A percentile compares a stretch with the other conserved stretches of the same genome.
Evolutionary conservation across 1,140 invertebrate species (phyloP).

Genomic region (Camponotus pennsylvanicus): DNA sequence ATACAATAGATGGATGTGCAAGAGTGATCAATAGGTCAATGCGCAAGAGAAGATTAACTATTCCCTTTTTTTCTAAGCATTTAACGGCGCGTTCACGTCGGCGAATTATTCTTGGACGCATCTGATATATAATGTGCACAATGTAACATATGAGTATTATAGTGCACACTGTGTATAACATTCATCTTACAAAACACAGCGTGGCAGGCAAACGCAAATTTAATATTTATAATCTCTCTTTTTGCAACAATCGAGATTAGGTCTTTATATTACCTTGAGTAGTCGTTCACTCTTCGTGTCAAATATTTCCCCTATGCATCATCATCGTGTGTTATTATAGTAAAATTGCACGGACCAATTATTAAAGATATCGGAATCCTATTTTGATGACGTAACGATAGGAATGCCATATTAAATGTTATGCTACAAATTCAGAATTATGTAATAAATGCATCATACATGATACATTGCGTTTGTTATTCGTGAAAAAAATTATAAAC

Average conservation of each 20-base stretch:
- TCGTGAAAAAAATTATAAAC: neutral
- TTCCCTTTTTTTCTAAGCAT: slow-evolving; percentile 35
- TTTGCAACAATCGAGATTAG: neutral
- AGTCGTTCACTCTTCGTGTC: neutral
- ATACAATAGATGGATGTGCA: slow-evolving; percentile 53
- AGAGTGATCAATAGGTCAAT: slow-evolving; percentile 63
- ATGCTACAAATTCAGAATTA: no score
- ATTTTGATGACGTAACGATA: no score
- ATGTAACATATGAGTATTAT: neutral
- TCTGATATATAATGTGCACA: slow-evolving; percentile 22
- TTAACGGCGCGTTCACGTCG: slow-evolving; percentile 35
- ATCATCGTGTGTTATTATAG: neutral
- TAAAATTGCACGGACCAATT: no score
- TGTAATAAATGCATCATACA: neutral
- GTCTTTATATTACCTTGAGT: neutral
- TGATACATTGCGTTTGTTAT: neutral
- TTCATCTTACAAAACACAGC: neutral
- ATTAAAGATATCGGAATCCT: no score
- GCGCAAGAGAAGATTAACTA: slow-evolving; percentile 49
- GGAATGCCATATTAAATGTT: neutral
- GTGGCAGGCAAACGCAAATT: slow-evolving; percentile 30
- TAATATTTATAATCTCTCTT: slow-evolving; percentile 32
- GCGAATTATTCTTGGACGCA: slow-evolving; percentile 24
- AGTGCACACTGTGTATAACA: neutral
- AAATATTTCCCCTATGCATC: neutral